phyloP scores from a whole-genome alignment of 2,113 vertebrate species.

The Setophaga petechia region DNA sequence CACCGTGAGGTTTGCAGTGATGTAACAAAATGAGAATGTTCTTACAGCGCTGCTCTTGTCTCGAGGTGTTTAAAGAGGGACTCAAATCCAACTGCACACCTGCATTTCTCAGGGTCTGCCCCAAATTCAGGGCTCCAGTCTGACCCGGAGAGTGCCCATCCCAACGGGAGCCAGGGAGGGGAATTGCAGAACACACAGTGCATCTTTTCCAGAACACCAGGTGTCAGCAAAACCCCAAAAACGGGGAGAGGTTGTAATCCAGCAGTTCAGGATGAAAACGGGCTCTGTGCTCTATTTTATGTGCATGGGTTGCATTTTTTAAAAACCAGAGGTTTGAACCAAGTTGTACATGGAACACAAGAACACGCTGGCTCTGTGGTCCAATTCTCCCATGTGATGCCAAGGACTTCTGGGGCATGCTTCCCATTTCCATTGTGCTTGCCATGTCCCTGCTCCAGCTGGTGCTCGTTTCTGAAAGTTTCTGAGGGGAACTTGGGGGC shows the following conservation, averaged over 20 bases:
- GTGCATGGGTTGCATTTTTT: background rate
- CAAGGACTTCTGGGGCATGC: background rate
- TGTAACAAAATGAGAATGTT: fast-evolving
- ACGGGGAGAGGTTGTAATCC: background rate
- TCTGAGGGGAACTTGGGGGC: background rate
- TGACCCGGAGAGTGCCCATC: background rate
- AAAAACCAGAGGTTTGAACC: background rate
- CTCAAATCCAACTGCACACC: too few species aligned
- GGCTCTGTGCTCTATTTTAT: background rate
- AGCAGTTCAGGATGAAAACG: fast-evolving
- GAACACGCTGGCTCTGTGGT: fast-evolving
- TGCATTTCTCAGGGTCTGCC: background rate
- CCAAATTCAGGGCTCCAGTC: background rate
- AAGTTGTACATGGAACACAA: background rate
- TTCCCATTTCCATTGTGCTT: background rate
- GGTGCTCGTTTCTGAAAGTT: background rate
- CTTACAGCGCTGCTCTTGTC: background rate
- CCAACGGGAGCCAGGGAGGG: background rate
- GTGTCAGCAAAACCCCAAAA: constrained; percentile 42
- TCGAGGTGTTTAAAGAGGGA: background rate
- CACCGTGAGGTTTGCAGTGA: fast-evolving
- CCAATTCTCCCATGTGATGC: background rate
- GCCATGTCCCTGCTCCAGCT: fast-evolving
- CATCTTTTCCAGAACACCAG: constrained; percentile 1
- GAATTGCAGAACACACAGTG: background rate